Base-by-base conservation (phyloP, 1,140 invertebrate genomes). In the Drosophila yakuba region DNA sequence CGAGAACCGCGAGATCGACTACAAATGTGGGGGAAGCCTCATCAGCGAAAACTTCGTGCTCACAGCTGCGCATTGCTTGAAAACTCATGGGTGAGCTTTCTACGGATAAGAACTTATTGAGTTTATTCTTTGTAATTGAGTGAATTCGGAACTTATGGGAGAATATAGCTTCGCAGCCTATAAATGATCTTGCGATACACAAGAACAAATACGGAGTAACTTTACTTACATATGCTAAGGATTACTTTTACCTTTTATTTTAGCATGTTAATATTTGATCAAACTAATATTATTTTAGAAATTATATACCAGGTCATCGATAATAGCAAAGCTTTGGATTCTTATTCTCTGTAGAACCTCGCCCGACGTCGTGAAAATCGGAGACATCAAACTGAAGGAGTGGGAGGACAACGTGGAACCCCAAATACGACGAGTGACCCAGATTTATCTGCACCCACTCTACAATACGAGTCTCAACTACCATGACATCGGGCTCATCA, bases 1-100 rank as follows among this genome's bases (percentile, higher is more conserved):
- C 44, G 47, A 48, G 50, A 57, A 71, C 45, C 47, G 41, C 14
- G 50, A 72, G 28, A 77, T 83, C 28, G 78, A 80, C 14, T 92
- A 83, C 61, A 78, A 83, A 48, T 93, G 92, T 59, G 91, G 79
- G 14, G 92, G 90, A 4, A 92, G 81, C 63, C 50, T 93, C 17
- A 90, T 93, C 48, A 92, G 89, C n/a, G 85, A 92, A 48, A 32
- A 61, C n/a, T 88, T 74, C 44, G 71, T 85, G 58, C 58, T 88
- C 12, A 88, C 83, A 1, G 81, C 82, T 10, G 83, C 83, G 23
- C 83, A 88, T 56, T 88, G 83, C 17, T 38, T 77, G 23, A 61
- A 51, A 11, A 64, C 68, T 8, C 79, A 75, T 15, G 83, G 78
- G 83, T 88, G 75, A 78, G 74, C 39, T 25, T 57, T 59, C 20